Conservation (phyloP, 1,140 invertebrate genomes). For the Lucilia cuprina region DNA sequence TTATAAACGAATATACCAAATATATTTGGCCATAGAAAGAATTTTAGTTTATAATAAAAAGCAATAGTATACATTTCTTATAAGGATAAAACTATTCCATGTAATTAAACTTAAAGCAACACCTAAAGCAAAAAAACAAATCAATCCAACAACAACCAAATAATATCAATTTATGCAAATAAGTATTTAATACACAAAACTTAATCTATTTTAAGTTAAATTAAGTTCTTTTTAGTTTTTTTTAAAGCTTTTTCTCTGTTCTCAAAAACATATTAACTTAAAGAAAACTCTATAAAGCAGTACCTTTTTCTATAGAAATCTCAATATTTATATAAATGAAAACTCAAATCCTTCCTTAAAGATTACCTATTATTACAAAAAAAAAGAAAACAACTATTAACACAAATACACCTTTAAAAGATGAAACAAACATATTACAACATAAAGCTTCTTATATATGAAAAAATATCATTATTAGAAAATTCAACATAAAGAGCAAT, state of each 20-base stretch:
- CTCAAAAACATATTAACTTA: no score
- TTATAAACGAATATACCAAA: neutral
- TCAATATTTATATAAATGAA: neutral
- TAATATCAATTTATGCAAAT: neutral
- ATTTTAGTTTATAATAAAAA: neutral
- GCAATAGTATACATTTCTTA: neutral
- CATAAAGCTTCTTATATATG: neutral
- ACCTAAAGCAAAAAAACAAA: no score
- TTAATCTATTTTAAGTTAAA: no score
- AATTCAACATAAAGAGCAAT: neutral
- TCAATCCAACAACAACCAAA: neutral
- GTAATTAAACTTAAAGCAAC: no score
- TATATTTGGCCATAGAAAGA: neutral
- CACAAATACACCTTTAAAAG: neutral
- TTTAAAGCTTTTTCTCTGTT: neutral
- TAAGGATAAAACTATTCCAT: neutral
- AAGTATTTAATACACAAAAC: neutral
- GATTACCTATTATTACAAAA: neutral
- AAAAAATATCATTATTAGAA: neutral
- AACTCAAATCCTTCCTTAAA: constrained; percentile 29
- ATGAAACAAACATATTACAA: neutral
- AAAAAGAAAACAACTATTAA: neutral
- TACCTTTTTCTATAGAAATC: constrained; percentile 6
- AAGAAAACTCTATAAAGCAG: neutral
- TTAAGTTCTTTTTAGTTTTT: neutral